Base-by-base conservation (phyloP, 2,113 vertebrate genomes). In the Brachyhypopomus occidentalis region DNA sequence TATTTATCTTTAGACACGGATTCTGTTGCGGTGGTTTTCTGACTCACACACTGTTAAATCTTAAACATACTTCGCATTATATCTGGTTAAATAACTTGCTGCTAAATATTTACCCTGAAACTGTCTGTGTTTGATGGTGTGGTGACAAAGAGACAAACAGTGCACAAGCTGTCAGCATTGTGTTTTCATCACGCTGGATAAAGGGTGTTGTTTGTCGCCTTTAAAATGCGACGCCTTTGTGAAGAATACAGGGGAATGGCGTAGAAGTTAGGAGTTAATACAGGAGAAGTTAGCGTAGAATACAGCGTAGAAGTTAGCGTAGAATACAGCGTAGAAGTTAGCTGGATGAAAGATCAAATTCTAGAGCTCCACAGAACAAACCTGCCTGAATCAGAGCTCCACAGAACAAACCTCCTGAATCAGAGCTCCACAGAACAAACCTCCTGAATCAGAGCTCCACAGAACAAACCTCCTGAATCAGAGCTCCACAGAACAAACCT, bases 61-160 rank as follows among this genome's bases (percentile, higher is more conserved):
- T 20, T 58, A n/a, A 64, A 75, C 63, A 72, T 38, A 64, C 48
- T 23, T 62, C 38, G 48, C 56, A 69, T 79, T 85, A 80, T 86
- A 77, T 80, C 58, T 79, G 77, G 36, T 64, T 78, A 83, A 86
- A 78, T 80, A 62, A 59, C 48, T 62, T 25, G 67, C 64, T 27
- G 69, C 77, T 86, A 86, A 86, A 86, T 86, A 86, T 88, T 86
- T 85, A 86, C 75, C 73, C 70, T 76, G n/a, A 81, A 80, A 69
- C 64, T 52, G 66, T 78, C 66, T 75, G 56, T 62, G 45, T 80
- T 82, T 83, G 74, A 60, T 79, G 52, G 69, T 76, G 74, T 71
- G 69, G 64, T 82, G 81, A 72, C 70, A 70, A 71, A 55, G 83
- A 72, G 72, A 64, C 72, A 76, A 79, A 41, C 22, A 55, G 66